Percentiles rank a stretch among this genome's conserved stretches.
Conservation (phyloP, 2,888 invertebrate genomes). For the Fabriciana adippe region DNA sequence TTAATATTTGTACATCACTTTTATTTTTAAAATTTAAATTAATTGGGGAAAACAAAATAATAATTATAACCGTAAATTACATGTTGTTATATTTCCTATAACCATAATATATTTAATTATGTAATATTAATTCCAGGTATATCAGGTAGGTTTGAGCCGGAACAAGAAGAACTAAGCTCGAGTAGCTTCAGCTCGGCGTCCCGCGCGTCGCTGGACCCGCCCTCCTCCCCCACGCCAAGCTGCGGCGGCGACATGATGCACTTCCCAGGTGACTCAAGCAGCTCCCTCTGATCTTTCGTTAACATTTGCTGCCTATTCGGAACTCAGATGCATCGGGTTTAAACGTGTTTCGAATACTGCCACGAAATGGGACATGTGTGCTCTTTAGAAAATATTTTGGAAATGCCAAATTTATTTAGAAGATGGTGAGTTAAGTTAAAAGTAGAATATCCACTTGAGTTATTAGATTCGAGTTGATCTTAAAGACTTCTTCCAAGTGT, state of each 20-base stretch:
- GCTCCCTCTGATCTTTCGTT: constrained; percentile 62
- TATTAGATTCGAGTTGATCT: too few relatives aligned
- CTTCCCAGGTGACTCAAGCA: constrained; percentile 90
- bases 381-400: not conserved
- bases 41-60: too few relatives aligned
- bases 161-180: constrained; percentile 90
- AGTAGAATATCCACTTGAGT: too few relatives aligned
- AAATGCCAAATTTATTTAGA: constrained; percentile 4
- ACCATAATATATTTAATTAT: too few relatives aligned
- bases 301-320: constrained; percentile 41
- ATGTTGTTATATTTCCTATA: too few relatives aligned
- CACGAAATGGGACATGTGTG: not conserved
- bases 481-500: not conserved
- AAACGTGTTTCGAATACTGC: constrained; percentile 20
- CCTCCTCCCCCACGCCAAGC: constrained; percentile 88
- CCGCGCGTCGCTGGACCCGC: constrained; percentile 87
- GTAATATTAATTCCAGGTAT: constrained; percentile 50
- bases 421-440: not conserved
- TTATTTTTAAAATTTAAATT: too few relatives aligned
- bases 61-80: too few relatives aligned
- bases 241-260: constrained; percentile 89
- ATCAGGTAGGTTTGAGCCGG: constrained; percentile 83
- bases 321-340: constrained; percentile 31
- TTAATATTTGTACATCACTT: too few relatives aligned
- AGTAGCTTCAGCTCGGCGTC: constrained; percentile 93